Evolutionary conservation across 2,888 invertebrate species (phyloP), one percentile per base, ranked within the genome.

Genomic region (Rhabditoides inermis): DNA sequence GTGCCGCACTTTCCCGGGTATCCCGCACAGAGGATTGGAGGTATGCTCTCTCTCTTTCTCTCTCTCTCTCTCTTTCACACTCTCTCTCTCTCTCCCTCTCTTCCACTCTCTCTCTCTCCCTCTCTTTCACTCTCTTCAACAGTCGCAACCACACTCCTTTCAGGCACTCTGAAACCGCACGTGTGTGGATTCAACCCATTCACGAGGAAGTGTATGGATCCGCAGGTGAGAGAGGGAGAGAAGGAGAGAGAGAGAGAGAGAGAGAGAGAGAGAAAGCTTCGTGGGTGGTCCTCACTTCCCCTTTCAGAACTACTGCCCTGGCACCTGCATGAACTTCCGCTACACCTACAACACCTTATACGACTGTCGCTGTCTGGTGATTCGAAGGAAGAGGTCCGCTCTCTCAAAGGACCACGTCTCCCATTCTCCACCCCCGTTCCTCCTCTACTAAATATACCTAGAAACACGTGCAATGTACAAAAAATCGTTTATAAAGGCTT

Each of bases 311-410:
- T 49, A 57, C 49, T 67, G 67, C 50, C 64, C 67, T 23, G 67
- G 67, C 26, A 54, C 55, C 45, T 70, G 70, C 41, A 66, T 70
- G 64, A 70, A 70, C 51, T 70, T 70, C 54, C 68, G 63, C 32
- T 70, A 70, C 51, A 68, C 64, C 22, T 68, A 62, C 57, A 70
- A 70, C 53, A 56, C 60, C 3, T 49, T 67, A 10, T 70, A 70
- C 51, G 70, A 70, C 39, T 70, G 70, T 50, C 49, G 69, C 12
- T 68, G 68, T 45, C 52, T 66, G 1, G 66, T 57, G 2, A 59
- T 64, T n/a, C n/a, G n/a, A n/a, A n/a, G n/a, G n/a, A n/a, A n/a
- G n/a, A n/a, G n/a, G n/a, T n/a, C n/a, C n/a, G n/a, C n/a, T n/a
- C n/a, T n/a, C n/a, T n/a, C n/a, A n/a, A n/a, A n/a, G n/a, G n/a